Evolutionary conservation across 2,888 invertebrate genomes (phyloP), one percentile per base, ranked within the genome.

Genomic region (Entomobrya multifasciata): DNA sequence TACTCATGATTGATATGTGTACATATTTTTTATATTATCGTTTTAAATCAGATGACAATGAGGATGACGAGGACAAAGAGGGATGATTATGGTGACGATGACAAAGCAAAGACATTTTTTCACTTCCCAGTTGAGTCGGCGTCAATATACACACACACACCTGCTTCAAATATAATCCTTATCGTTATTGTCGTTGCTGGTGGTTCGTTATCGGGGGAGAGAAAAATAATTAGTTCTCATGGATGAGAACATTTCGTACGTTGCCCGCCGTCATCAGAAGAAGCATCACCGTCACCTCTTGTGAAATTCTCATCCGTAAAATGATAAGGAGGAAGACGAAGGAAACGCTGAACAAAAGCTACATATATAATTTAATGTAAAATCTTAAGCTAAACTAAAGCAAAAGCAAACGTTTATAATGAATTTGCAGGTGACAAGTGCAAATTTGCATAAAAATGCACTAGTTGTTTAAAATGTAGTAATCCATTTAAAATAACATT

Each of bases 71-170:
- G 36, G 36, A 36, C 36, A 36, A 36, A 36, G 36, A 36, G 36
- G 36, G 15, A 72, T 72, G 72, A 70, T 41, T 60, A 44, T 41
- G 22, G 57, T 55, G 72, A 74, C 70, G 72, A 82, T 82, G 81
- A 82, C 81, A 70, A 55, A 57, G 74, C 81, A 74, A 82, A 44
- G 55, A 57, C 47, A 60, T 17, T 72, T 82, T 60, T 60, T 57
- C 57, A 70, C 81, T 82, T 82, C 81, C 81, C 81, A 72, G 81
- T 82, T 27, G 27, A 72, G 72, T 82, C 47, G 27, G 27, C 47
- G 47, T 36, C 44, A 13, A 6, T 44, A 6, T 15, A 62, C n/a
- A 36, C 22, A 70, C 17, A 17, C 27, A n/a, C n/a, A 27, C n/a
- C n/a, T n/a, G n/a, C n/a, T 25, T 22, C 2, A n/a, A 17, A 15